A percentile compares a stretch with the other conserved stretches of the same genome.
Conservation (phyloP, 1,140 invertebrate genomes). For the Latrodectus geometricus region DNA sequence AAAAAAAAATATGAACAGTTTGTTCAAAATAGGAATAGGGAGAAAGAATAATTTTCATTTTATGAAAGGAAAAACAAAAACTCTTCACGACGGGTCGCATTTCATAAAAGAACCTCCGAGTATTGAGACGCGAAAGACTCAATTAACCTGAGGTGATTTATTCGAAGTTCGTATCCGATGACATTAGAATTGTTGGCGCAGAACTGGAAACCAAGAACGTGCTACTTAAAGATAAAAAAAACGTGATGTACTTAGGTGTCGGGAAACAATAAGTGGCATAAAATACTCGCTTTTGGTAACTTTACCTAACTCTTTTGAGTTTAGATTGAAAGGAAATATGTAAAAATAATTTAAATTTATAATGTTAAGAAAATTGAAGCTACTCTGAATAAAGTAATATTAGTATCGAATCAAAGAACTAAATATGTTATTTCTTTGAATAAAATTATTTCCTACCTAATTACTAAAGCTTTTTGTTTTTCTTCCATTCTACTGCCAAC, state of each 20-base stretch:
- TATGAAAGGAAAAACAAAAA: neutral
- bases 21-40: neutral
- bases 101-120: too few species aligned
- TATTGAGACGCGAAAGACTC: neutral
- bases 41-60: neutral
- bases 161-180: slow-evolving; percentile 5
- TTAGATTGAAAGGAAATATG: too few species aligned
- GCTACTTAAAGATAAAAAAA: neutral
- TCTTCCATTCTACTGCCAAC: too few species aligned
- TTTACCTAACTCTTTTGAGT: too few species aligned
- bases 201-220: neutral
- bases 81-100: neutral
- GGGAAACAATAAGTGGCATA: neutral
- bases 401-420: too few species aligned
- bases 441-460: too few species aligned
- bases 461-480: too few species aligned
- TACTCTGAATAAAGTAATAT: too few species aligned
- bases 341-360: too few species aligned
- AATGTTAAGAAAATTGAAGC: too few species aligned
- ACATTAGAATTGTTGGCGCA: neutral
- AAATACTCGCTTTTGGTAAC: too few species aligned
- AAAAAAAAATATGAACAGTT: neutral
- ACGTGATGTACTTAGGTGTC: neutral
- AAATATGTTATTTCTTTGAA: too few species aligned
- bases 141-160: slow-evolving; percentile 1